Conservation (phyloP, 2,113 vertebrate genomes). For the Ellobius talpinus region DNA sequence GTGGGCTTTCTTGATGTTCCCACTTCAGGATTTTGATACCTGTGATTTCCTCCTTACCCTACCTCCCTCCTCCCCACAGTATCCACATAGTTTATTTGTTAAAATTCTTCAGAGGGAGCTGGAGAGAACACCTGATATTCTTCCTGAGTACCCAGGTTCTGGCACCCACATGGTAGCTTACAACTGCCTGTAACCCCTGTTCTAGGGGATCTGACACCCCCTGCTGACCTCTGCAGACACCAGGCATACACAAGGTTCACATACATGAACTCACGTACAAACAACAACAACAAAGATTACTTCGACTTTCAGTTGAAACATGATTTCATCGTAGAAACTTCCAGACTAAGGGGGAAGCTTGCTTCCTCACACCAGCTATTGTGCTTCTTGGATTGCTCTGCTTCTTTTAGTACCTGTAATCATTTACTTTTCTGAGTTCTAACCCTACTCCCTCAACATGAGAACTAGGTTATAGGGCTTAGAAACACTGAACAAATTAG, state of each 20-base stretch:
- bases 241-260: background rate
- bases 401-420: background rate
- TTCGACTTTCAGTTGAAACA: background rate
- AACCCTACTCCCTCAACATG: too few relatives aligned
- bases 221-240: background rate
- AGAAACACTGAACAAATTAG: background rate
- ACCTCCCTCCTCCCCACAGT: rapidly evolving
- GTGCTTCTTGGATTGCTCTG: background rate
- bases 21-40: background rate
- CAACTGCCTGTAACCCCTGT: background rate
- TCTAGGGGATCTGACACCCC: background rate
- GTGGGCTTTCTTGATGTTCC: background rate
- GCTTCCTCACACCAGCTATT: too few relatives aligned
- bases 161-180: background rate
- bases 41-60: background rate
- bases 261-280: background rate
- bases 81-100: background rate
- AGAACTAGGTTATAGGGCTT: background rate
- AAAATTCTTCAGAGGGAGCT: background rate
- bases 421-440: background rate
- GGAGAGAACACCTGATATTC: background rate
- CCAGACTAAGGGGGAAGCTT: background rate
- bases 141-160: background rate
- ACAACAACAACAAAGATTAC: background rate
- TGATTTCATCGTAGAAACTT: background rate